These are phyloP conservation scores for Sminthurides aquaticus DNA, from an alignment of 2,888 invertebrate species.

Conservation along the genomic window DNA sequence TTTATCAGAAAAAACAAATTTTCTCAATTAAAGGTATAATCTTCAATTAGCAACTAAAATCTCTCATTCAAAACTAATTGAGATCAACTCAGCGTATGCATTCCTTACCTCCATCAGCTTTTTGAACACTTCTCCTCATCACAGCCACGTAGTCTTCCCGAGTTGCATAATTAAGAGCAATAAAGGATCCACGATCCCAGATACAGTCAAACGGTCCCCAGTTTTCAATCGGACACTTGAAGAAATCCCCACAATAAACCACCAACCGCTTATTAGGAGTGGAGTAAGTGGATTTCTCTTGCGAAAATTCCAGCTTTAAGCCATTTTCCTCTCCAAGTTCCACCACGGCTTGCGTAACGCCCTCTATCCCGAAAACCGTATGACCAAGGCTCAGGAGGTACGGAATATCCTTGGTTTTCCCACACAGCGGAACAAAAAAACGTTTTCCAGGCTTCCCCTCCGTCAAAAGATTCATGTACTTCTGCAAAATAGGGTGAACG, in stretches of 20 bases:
- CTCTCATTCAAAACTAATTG: too few species aligned
- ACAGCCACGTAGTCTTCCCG: constrained; percentile 19
- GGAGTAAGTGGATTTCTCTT: constrained; percentile 14
- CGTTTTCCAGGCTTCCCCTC: constrained; percentile 10
- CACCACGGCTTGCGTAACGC: constrained; percentile 33
- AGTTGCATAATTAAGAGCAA: constrained; percentile 25
- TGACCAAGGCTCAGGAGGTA: constrained; percentile 43
- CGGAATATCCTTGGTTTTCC: constrained; percentile 43
- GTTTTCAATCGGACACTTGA: constrained; percentile 27
- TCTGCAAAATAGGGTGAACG: constrained; percentile 29
- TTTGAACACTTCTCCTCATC: constrained; percentile 18
- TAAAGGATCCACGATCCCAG: constrained; percentile 30
- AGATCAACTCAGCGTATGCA: too few species aligned
- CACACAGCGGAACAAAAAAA: constrained; percentile 44
- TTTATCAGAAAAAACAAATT: background rate
- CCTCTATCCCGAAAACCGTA: constrained; percentile 44
- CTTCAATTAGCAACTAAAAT: too few species aligned
- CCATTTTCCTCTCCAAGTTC: constrained; percentile 24
- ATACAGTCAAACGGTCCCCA: constrained; percentile 29
- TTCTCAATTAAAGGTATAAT: too few species aligned
- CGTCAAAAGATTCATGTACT: constrained; percentile 25
- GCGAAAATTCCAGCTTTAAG: constrained; percentile 22
- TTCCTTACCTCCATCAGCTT: background rate
- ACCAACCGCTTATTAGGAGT: constrained; percentile 21
- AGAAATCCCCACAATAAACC: constrained; percentile 35